Base-by-base conservation (phyloP, 2,888 invertebrate genomes). In the Noctua comes region DNA sequence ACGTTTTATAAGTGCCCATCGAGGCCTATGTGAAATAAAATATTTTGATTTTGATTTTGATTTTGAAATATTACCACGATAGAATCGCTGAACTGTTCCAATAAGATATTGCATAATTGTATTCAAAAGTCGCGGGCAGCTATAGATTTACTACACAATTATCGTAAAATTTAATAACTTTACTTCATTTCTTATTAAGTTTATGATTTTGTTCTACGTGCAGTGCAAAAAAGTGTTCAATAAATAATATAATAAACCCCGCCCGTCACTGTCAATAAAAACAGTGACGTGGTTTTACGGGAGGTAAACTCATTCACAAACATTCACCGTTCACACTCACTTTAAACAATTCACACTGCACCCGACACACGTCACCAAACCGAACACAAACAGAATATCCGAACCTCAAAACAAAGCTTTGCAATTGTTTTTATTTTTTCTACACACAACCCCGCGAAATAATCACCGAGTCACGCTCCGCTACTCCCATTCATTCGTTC, bases 381-480 rank as follows among this genome's bases (percentile, higher is more conserved):
- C 64, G 5, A 59, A 62, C 46, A 64, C 76, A 81, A 86, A 84
- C 78, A 73, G 74, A 80, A 79, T 86, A 65, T 27, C 57, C 70
- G 24, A 73, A 83, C 76, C 76, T 11, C 46, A 66, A 73, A 82
- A 86, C 73, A 87, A 77, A 78, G 51, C 48, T 21, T 24, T 3
- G 54, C 18, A 68, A 69, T 80, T 80, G 73, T 85, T 84, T 62
- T 64, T 27, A 85, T 82, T 76, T 88, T 85, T 88, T 84, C 71
- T 70, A 78, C 76, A 88, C 76, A 88, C 76, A 73, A 82, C 46
- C 62, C 66, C 59, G 73, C 75, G 51, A 85, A 85, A 85, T 86
- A 83, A 85, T 88, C 86, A 86, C 83, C 74, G 64, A 79, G 73
- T 79, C 80, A 82, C 84, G 84, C 85, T 90, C 85, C 84, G 86